Evolutionary conservation across 2,888 invertebrate species (phyloP), one percentile per base, ranked within the genome.

Genomic region (Drosophila sordidula): DNA sequence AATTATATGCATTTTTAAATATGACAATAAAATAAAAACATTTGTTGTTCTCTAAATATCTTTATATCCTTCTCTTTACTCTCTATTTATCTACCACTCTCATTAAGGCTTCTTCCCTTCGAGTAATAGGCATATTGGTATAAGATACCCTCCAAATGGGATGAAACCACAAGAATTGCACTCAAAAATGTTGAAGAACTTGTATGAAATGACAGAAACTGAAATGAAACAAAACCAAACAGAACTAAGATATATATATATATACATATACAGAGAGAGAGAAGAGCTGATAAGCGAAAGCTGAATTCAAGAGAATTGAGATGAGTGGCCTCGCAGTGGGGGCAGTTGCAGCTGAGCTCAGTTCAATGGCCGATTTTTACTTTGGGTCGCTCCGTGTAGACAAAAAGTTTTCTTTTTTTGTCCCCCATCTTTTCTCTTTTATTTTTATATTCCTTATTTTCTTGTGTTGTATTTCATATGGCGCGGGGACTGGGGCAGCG

Each of bases 331-430:
- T 22, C 44, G 12, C 39, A 6, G 26, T 5, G 18, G 9, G 18
- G 25, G 25, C 38, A 9, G 26, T 8, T 22, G 22, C 4, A n/a
- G 8, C 9, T 1, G 36, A 45, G 26, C 54, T 68, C 80, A 79
- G 89, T 81, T 86, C 89, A 82, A 86, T 86, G 84, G 55, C 82
- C 87, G 80, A 85, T 75, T 88, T 70, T 68, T 56, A 81, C 66
- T 78, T 71, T 63, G 61, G 46, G 61, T 59, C 46, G 46, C 41
- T 59, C 45, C 29, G 29, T 9, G 29, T 29, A 29, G 8, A 29
- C 29, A 29, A 79, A 74, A 79, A 76, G 50, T 58, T 70, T 75
- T 66, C 26, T 47, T 49, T 29, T 44, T 41, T 29, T 50, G 22
- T 34, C 49, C 39, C 26, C 42, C 36, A 11, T 42, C 32, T 49